Evolutionary conservation across 2,888 invertebrate genomes (phyloP).

Genomic region (Byasa hedistus): DNA sequence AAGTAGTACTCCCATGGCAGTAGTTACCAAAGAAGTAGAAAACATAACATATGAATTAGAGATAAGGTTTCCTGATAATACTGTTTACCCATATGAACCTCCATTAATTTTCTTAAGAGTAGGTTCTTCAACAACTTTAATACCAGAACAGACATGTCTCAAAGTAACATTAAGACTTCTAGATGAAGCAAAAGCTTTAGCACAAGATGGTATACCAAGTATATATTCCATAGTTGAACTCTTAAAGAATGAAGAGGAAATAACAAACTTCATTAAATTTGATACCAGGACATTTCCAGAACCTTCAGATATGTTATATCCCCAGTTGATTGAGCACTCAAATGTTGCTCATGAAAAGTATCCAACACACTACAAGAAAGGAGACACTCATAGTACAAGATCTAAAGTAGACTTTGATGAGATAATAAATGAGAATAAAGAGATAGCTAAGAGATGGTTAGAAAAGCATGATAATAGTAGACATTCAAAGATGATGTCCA

Average conservation of each 20-base stretch:
- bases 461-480: slow-evolving; percentile 81
- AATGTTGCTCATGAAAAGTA: slow-evolving; percentile 47
- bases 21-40: slow-evolving; percentile 50
- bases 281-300: slow-evolving; percentile 76
- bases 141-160: slow-evolving; percentile 83
- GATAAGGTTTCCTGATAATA: slow-evolving; percentile 85
- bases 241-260: slow-evolving; percentile 84
- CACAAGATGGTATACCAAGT: slow-evolving; percentile 85
- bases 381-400: slow-evolving; percentile 77
- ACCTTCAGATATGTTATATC: slow-evolving; percentile 80
- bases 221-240: slow-evolving; percentile 86
- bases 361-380: slow-evolving; percentile 84
- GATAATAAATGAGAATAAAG: slow-evolving; percentile 80
- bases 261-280: slow-evolving; percentile 80
- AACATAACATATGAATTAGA: slow-evolving; percentile 83
- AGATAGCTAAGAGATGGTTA: slow-evolving; percentile 81
- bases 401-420: slow-evolving; percentile 73
- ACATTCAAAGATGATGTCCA: slow-evolving; percentile 83
- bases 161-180: slow-evolving; percentile 83
- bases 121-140: slow-evolving; percentile 74
- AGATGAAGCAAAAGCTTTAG: slow-evolving; percentile 83
- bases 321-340: slow-evolving; percentile 74
- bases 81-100: slow-evolving; percentile 86
- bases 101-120: slow-evolving; percentile 86
- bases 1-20: slow-evolving; percentile 43